Evolutionary conservation across 2,888 invertebrate genomes (phyloP), one percentile per base, ranked within the genome.

Genomic region (Dascillus cervinus): DNA sequence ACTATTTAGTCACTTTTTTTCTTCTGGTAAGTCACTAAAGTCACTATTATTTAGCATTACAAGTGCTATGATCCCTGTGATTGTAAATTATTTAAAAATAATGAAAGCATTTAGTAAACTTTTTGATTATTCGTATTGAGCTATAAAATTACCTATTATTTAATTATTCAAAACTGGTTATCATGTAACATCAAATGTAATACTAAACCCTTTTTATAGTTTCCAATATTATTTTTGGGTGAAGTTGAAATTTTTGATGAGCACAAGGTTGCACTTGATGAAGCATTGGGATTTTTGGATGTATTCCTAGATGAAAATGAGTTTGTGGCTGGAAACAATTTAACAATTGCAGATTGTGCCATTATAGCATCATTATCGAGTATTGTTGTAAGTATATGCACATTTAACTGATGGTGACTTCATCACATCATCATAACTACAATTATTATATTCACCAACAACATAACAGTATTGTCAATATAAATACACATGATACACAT

Each of bases 271-370:
- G 67, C 72, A 26, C 49, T 80, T 12, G 72, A 75, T 34, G 66
- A 68, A 39, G 72, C 74, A 3, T 62, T 80, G n/a, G 70, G 66
- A 2, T 74, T 75, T 46, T 54, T 80, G 21, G 72, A 80, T 31
- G 62, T 65, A 12, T 78, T 75, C 50, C 58, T 80, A 22, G 68
- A 66, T 33, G 70, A 65, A 10, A 69, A 67, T 25, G 67, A 73
- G 41, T 81, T 75, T 70, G 72, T 75, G 14, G 71, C 76, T 12
- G 79, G 79, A 3, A 67, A 75, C 23, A 60, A 69, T 26, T 57
- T 72, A 17, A 79, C 80, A 8, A 70, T 81, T 37, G 81, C 81
- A 17, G 81, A 82, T 52, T 71, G 74, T 44, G 67, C 71, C 3
- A 67, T 75, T 32, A 69, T 70, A 34, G 70, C 78, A 9, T 72